Evolutionary conservation across 1,140 invertebrate genomes (phyloP).

Genomic region (Uloborus diversus): DNA sequence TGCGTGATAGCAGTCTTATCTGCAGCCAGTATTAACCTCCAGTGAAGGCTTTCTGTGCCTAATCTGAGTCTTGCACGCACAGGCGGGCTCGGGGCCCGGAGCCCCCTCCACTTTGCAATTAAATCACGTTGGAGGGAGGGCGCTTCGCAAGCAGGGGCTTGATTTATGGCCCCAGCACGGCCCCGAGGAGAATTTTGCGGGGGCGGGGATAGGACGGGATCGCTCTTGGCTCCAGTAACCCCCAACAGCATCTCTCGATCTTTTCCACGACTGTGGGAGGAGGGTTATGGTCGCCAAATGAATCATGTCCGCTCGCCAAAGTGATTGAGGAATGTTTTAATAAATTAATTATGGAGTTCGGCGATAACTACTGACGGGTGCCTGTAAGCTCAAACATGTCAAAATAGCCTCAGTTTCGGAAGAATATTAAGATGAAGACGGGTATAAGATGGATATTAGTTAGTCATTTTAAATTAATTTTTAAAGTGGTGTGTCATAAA

Average conservation of each 20-base stretch:
- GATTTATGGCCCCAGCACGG: conserved; percentile 39
- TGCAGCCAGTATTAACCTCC: conserved; percentile 46
- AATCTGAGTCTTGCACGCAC: conserved; percentile 42
- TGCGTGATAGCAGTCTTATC: conserved; percentile 46
- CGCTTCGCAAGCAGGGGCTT: not conserved
- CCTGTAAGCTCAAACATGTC: too few relatives aligned
- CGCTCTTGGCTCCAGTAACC: not conserved
- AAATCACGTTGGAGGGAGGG: conserved; percentile 37
- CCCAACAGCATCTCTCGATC: too few relatives aligned
- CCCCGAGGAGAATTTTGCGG: conserved; percentile 35
- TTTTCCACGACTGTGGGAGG: not conserved
- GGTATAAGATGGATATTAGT: too few relatives aligned
- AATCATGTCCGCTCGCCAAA: not conserved
- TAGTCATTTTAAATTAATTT: too few relatives aligned
- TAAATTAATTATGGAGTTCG: too few relatives aligned
- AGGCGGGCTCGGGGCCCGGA: not conserved
- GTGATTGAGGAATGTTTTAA: not conserved
- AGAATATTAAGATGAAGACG: too few relatives aligned
- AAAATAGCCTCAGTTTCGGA: too few relatives aligned
- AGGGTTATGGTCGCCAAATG: not conserved
- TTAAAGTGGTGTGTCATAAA: too few relatives aligned
- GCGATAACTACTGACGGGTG: too few relatives aligned
- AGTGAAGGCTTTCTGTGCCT: conserved; percentile 18
- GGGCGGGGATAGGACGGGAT: conserved; percentile 11
- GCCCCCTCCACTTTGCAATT: conserved; percentile 44